These are phyloP conservation scores for Leptinotarsa haldemani DNA, from an alignment of 2,888 invertebrate genomes.

Conservation along the genomic window DNA sequence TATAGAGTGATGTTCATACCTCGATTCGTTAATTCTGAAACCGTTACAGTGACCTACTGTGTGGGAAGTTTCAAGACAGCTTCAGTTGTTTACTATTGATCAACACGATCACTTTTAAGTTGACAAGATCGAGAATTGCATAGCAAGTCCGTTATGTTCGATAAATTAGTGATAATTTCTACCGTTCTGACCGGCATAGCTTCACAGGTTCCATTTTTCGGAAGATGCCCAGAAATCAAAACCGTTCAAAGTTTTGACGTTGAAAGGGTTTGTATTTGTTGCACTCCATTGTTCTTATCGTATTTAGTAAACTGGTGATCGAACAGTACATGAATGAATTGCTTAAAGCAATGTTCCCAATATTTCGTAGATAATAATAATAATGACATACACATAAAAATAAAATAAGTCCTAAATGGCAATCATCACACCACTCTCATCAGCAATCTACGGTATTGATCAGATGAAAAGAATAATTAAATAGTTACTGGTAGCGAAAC, in stretches of 20 bases:
- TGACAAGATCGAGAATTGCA: background rate
- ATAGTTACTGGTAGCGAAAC: too few relatives aligned
- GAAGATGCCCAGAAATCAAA: conserved; percentile 73
- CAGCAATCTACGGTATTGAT: too few relatives aligned
- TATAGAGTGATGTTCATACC: background rate
- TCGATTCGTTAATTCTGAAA: background rate
- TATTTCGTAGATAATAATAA: too few relatives aligned
- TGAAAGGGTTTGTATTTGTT: conserved; percentile 65
- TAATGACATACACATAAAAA: too few relatives aligned
- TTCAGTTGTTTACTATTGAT: conserved; percentile 14
- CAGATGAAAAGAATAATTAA: too few relatives aligned
- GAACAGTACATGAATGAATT: too few relatives aligned
- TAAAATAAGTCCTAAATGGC: too few relatives aligned
- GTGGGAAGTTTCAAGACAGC: conserved; percentile 1
- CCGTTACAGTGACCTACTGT: conserved; percentile 26
- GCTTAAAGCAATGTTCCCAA: too few relatives aligned
- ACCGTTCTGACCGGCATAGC: conserved; percentile 23
- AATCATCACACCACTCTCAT: too few relatives aligned
- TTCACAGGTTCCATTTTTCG: conserved; percentile 74
- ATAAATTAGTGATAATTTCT: conserved; percentile 29
- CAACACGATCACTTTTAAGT: background rate
- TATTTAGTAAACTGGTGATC: too few relatives aligned
- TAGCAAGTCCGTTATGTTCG: conserved; percentile 8
- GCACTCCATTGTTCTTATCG: too few relatives aligned
- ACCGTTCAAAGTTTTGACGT: conserved; percentile 72